Evolutionary conservation across 2,888 invertebrate species (phyloP), one percentile per base, ranked within the genome.

Genomic region (Netelia fuscicornis): DNA sequence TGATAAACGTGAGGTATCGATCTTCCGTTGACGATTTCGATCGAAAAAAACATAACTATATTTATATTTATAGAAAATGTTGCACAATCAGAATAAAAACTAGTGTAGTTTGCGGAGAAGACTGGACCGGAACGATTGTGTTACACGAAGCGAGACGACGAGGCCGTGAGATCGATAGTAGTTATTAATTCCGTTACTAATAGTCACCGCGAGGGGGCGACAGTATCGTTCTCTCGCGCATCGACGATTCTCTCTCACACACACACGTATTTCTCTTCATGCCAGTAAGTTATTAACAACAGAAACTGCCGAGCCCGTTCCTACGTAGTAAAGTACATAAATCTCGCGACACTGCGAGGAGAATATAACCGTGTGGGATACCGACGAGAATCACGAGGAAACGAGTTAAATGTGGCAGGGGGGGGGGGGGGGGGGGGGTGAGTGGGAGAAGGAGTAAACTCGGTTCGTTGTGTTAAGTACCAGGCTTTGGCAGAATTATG

Each of bases 301-400:
- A 80, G 67, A 81, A 72, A 78, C 48, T 68, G 54, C 71, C 76
- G 42, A 48, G 74, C 44, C 30, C 60, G 67, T 68, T 64, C 44
- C 64, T 37, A 77, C 68, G 48, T 68, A 82, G 81, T 54, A 48
- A 74, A 44, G 23, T 74, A 52, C 68, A 85, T 89, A 90, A 89
- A 90, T 90, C 87, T 89, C 84, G 85, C 78, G 86, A 88, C 72
- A 83, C n/a, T 48, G 64, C 64, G 64, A 67, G 30, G 68, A 75
- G 42, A 23, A 64, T 75, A 64, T 76, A 58, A 81, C 62, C 23
- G 20, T 44, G 25, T 44, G 42, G 65, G 70, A 54, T 75, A 52
- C 44, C 37, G 74, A 37, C 17, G 17, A 17, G 79, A 71, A 78
- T 30, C 30, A 2, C 62, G 68, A 58, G 11, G 62, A 56, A 83